Base-by-base conservation (phyloP, 1,140 invertebrate species). In the Saccostrea echinata region DNA sequence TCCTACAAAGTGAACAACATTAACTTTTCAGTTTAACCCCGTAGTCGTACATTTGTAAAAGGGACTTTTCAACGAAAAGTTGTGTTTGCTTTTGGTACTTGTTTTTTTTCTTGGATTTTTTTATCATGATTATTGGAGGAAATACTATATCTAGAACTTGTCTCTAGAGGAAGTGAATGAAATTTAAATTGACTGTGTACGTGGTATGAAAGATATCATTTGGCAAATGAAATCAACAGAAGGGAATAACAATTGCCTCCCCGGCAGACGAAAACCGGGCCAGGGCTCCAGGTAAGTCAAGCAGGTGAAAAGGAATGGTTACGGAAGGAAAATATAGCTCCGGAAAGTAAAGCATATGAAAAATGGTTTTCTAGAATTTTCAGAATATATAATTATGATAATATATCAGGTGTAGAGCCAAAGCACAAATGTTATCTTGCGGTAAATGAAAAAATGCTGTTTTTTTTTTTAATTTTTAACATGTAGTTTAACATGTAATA, bases 231-330 rank as follows among this genome's bases (percentile, higher is more conserved):
- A 87, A 83, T 61, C 86, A 16, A 53, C 85, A 27, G 76, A 87
- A 55, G 64, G 80, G 27, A 87, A 87, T 35, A 64, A 82, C 55
- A 87, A 87, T 16, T 61, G 55, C 18, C 86, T 89, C 16, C 88
- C 88, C 51, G 88, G 88, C 33, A 84, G 88, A 68, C 61, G 88
- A 86, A 89, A 89, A 84, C 88, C 88, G 13, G 71, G 64, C 13
- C 83, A 87, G 24, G 64, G 86, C 16, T 61, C 83, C 55, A 86
- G 88, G 88, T 89, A 87, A 84, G 53, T 71, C 18, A 27, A 27
- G n/a, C 43, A 43, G 43, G 43, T 43, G 43, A 43, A 43, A 43
- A 43, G 4, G 43, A 43, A 43, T 43, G 43, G 43, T 43, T 13
- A 61, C 4, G 55, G 18, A 61, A 61, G 55, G 55, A n/a, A 16